Evolutionary conservation across 2,113 vertebrate genomes (phyloP).

Genomic region (Mesembrinibis cayennensis): DNA sequence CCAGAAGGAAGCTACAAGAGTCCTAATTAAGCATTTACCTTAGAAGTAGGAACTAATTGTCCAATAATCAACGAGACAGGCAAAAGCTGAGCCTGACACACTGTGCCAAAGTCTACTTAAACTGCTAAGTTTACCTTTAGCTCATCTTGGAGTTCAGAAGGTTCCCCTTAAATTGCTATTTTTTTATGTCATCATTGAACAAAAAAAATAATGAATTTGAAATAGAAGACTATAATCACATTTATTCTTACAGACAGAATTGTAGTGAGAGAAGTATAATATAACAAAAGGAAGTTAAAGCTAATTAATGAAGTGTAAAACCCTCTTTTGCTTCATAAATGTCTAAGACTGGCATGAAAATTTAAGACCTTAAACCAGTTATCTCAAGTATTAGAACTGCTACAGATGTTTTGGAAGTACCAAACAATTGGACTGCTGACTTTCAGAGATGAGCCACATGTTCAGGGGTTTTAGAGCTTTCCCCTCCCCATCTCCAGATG

Average conservation of each 20-base stretch:
- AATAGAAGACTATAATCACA: not conserved
- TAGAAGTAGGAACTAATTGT: not conserved
- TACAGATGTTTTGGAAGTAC: not conserved
- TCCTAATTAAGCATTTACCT: not conserved
- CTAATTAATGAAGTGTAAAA: not conserved
- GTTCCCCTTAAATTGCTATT: not conserved
- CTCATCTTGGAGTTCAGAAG: accelerated
- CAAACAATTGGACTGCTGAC: not conserved
- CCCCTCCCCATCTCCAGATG: not conserved
- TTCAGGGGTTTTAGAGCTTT: not conserved
- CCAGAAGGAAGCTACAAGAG: not conserved
- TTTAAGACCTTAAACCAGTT: not conserved
- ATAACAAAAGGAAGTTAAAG: not conserved
- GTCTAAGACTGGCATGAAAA: not conserved
- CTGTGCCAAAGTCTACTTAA: not conserved
- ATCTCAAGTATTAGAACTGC: not conserved
- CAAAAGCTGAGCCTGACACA: not conserved
- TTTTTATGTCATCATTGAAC: not conserved
- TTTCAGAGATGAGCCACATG: not conserved
- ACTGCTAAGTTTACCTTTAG: not conserved
- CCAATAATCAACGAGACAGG: not conserved
- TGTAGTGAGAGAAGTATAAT: accelerated
- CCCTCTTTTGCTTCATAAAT: not conserved
- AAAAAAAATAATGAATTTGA: not conserved
- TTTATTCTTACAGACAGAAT: not conserved